Percentiles rank a stretch among this genome's conserved stretches.
Evolutionary conservation across 2,797 vertebrate genomes (phyloP).

Genomic region (Champsocephalus gunnari): DNA sequence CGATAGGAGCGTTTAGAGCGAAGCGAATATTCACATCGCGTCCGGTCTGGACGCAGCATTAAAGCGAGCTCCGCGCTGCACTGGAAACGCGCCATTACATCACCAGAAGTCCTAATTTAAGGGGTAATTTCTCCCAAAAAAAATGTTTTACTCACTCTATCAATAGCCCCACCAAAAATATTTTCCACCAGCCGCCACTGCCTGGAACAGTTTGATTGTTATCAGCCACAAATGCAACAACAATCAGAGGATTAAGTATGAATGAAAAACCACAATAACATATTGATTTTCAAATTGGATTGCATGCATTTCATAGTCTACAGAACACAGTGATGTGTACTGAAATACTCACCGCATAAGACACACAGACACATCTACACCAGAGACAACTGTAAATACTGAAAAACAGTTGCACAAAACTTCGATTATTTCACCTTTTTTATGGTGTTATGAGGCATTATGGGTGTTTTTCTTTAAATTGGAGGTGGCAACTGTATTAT

Average conservation of each 20-base stretch:
- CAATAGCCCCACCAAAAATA: too few species aligned
- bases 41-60: too few species aligned
- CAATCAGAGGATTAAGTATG: slow-evolving; percentile 14
- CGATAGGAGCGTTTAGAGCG: too few species aligned
- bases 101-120: too few species aligned
- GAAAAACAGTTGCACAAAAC: slow-evolving; percentile 9
- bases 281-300: slow-evolving; percentile 29
- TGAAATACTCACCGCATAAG: background rate
- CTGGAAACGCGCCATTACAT: too few species aligned
- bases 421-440: slow-evolving; percentile 20
- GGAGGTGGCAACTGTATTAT: background rate
- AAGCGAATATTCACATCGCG: too few species aligned
- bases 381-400: background rate
- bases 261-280: slow-evolving; percentile 3
- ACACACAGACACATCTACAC: background rate
- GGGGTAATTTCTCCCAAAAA: too few species aligned
- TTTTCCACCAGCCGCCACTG: too few species aligned
- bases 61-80: too few species aligned
- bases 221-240: slow-evolving; percentile 3
- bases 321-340: background rate
- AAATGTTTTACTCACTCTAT: too few species aligned
- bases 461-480: slow-evolving; percentile 26
- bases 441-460: slow-evolving; percentile 40
- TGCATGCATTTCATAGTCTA: background rate
- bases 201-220: background rate